Evolutionary conservation across 1,140 invertebrate genomes (phyloP).

Genomic region (Panulirus ornatus): DNA sequence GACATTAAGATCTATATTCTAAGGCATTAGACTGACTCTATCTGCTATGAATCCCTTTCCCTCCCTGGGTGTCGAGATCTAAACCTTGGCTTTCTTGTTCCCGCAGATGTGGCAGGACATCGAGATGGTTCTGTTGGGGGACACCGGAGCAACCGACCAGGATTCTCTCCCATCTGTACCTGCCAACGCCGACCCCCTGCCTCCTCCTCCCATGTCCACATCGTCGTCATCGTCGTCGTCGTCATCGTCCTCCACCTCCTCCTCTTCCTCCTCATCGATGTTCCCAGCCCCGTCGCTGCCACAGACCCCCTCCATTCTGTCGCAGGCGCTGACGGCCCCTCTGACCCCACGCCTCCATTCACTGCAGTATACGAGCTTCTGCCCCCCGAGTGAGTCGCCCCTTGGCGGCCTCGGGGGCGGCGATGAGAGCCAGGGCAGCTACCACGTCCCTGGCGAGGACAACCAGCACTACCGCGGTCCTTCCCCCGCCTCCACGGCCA

Average conservation of each 20-base stretch:
- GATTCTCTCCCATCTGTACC: conserved; percentile 5
- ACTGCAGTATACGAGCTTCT: conserved; percentile 53
- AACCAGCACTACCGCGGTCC: conserved; percentile 35
- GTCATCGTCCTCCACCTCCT: conserved; percentile 31
- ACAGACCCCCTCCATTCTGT: conserved; percentile 67
- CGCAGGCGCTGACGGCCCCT: conserved; percentile 66
- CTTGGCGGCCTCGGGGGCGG: conserved; percentile 24
- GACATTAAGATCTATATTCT: too few species aligned
- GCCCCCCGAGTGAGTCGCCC: conserved; percentile 25
- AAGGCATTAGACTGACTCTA: too few species aligned
- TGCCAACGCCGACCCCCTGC: neutral
- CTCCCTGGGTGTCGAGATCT: too few species aligned
- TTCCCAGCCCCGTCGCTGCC: conserved; percentile 27
- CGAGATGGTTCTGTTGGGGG: conserved; percentile 72
- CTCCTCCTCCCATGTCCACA: too few species aligned
- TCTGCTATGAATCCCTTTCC: too few species aligned
- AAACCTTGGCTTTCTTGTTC: neutral
- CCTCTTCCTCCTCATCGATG: conserved; percentile 40
- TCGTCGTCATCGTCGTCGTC: conserved; percentile 34
- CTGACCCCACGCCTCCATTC: conserved; percentile 63
- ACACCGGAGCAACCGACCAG: conserved; percentile 47
- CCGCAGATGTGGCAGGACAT: conserved; percentile 75
- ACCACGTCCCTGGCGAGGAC: conserved; percentile 53
- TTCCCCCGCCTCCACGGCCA: conserved; percentile 38
- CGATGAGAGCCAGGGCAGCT: conserved; percentile 56